These are phyloP conservation scores for Alviniconcha strummeri DNA, from an alignment of 2,888 invertebrate species.

Conservation along the genomic window DNA sequence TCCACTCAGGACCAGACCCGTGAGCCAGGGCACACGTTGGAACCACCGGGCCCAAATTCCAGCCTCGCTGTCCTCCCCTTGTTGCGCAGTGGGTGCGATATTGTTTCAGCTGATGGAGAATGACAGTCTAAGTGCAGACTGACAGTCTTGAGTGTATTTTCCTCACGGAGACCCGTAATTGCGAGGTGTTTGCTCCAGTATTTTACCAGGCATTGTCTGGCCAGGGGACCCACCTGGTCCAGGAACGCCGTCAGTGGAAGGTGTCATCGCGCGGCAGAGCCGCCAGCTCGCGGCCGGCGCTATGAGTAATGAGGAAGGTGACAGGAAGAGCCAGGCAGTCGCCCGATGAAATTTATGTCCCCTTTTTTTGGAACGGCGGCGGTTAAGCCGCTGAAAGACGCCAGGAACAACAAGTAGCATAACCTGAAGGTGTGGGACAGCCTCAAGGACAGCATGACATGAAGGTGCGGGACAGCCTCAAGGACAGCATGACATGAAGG, in stretches of 20 bases:
- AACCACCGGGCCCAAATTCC: no score
- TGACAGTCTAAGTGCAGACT: conserved; percentile 13
- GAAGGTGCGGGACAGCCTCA: no score
- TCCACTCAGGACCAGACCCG: no score
- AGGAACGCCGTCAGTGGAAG: not conserved
- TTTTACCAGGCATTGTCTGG: conserved; percentile 2
- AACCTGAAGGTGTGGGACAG: no score
- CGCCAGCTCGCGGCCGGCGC: not conserved
- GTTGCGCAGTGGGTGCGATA: not conserved
- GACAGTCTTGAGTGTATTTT: no score
- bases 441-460: not conserved
- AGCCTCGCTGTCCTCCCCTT: no score
- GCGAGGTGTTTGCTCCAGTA: not conserved
- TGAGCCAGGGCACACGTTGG: no score
- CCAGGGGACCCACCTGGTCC: not conserved
- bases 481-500: no score
- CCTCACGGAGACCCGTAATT: no score
- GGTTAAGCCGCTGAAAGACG: conserved; percentile 5
- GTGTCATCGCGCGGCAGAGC: not conserved
- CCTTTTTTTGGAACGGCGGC: conserved; percentile 17
- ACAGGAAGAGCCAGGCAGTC: conserved; percentile 11
- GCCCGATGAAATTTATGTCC: conserved; percentile 16
- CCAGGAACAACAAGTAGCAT: no score
- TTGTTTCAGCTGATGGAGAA: conserved; percentile 11
- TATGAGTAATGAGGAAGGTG: conserved; percentile 13